Base-by-base conservation (phyloP, 2,113 vertebrate species). In the Hypomesus transpacificus region DNA sequence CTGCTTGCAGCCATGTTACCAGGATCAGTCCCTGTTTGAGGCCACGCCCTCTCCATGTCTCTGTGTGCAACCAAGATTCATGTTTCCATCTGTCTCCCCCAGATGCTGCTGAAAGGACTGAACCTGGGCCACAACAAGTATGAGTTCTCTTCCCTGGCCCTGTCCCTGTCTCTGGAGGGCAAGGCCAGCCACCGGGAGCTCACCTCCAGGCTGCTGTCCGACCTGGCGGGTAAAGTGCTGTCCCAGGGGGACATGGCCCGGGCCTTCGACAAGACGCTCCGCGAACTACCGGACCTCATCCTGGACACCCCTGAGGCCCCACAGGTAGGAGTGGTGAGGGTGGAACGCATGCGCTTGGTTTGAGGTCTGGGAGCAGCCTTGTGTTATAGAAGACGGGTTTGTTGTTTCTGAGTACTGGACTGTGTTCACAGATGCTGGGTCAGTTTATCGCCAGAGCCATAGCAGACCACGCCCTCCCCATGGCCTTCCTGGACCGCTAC, bases 151-250 rank as follows among this genome's bases (percentile, higher is more conserved):
- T 92, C 92, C 0, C 63, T 95, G 85, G 94, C 94, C 0, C 91
- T 95, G 75, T 90, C 91, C 1, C 82, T 95, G 79, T 91, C 94
- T 7, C 83, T 95, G n/a, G 94, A 95, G 80, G 93, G 93, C 75
- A 94, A 93, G 69, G 94, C 94, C 77, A 95, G 94, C 82, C 94
- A 95, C 82, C 83, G 94, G 22, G 94, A 95, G 85, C 92, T 95
- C 66, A 94, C 93, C 0, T 95, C 94, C 1, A 91, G 94, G 14
- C 89, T 95, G 75, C 92, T 95, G 50, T 91, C 93, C 0, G 94
- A 95, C 67, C 89, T 95, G 69, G 86, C 88, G 53, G 91, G 89
- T 17, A 94, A 89, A 72, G 51, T 91, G 66, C 75, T 95, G 71
- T 86, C 91, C 3, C 81, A 93, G 3, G 86, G 74, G 0, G 93